phyloP scores from a whole-genome alignment of 1,140 invertebrate species.

The Heliconius hewitsoni region DNA sequence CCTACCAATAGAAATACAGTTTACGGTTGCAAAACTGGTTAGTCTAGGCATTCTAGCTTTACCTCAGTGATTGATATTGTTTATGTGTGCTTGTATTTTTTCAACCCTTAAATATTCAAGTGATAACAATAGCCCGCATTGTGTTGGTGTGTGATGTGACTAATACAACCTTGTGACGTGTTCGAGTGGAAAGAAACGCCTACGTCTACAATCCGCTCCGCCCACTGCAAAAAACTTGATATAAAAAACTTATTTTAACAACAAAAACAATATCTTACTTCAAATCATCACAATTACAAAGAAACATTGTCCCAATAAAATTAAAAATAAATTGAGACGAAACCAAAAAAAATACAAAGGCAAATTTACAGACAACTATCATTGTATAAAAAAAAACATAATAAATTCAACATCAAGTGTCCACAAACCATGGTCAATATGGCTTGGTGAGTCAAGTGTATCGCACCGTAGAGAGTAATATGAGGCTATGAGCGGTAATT shows the following conservation, averaged over 20 bases:
- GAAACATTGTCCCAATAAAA: neutral
- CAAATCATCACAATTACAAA: neutral
- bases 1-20: too few relatives aligned
- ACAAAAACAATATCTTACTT: neutral
- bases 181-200: slow-evolving; percentile 53
- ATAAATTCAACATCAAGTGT: slow-evolving; percentile 1
- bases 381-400: neutral
- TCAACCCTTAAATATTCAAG: neutral
- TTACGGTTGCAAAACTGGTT: too few relatives aligned
- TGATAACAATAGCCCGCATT: slow-evolving; percentile 26
- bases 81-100: too few relatives aligned
- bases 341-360: neutral
- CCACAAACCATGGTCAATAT: slow-evolving; percentile 25
- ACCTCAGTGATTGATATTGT: too few relatives aligned
- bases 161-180: slow-evolving; percentile 60
- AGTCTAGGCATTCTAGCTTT: too few relatives aligned
- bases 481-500: slow-evolving; percentile 49
- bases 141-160: slow-evolving; percentile 35
- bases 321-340: neutral
- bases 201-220: slow-evolving; percentile 68
- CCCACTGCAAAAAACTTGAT: slow-evolving; percentile 64
- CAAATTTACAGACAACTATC: neutral
- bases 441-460: slow-evolving; percentile 29
- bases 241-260: slow-evolving; percentile 8
- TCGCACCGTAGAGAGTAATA: slow-evolving; percentile 33